These are phyloP conservation scores for Corythornis leucogaster DNA, from an alignment of 2,797 vertebrate species.

Conservation along the genomic window DNA sequence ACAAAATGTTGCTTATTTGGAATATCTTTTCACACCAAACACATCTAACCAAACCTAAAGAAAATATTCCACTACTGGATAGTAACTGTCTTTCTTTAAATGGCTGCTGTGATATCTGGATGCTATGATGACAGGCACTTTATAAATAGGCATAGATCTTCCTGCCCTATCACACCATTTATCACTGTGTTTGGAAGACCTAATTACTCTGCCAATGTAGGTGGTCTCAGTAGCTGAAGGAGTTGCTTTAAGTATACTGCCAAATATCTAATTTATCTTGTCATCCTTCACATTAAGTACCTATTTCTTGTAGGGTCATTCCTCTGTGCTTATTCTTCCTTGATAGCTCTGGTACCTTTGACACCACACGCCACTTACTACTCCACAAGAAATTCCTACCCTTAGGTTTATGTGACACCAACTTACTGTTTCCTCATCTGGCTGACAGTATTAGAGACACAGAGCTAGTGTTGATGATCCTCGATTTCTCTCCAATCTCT, in stretches of 20 bases:
- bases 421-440: conserved; percentile 17
- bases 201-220: conserved; percentile 72
- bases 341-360: conserved; percentile 68
- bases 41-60: neutral
- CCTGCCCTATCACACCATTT: conserved; percentile 52
- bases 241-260: conserved; percentile 64
- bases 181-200: conserved; percentile 69
- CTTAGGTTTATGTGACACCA: conserved; percentile 37
- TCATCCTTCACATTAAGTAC: conserved; percentile 53
- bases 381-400: conserved; percentile 36
- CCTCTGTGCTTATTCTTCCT: conserved; percentile 55
- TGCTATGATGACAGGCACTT: conserved; percentile 31
- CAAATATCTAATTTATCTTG: conserved; percentile 70
- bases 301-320: conserved; percentile 62
- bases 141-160: conserved; percentile 65
- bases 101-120: neutral
- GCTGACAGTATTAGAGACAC: conserved; percentile 3
- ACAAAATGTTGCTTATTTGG: neutral
- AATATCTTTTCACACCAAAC: neutral
- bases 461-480: conserved; percentile 26
- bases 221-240: conserved; percentile 66
- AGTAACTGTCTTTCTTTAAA: neutral
- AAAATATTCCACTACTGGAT: neutral
- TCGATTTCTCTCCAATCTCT: neutral
- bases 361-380: conserved; percentile 16